Evolutionary conservation across 2,797 vertebrate species (phyloP).

Genomic region (Danio kyathit): DNA sequence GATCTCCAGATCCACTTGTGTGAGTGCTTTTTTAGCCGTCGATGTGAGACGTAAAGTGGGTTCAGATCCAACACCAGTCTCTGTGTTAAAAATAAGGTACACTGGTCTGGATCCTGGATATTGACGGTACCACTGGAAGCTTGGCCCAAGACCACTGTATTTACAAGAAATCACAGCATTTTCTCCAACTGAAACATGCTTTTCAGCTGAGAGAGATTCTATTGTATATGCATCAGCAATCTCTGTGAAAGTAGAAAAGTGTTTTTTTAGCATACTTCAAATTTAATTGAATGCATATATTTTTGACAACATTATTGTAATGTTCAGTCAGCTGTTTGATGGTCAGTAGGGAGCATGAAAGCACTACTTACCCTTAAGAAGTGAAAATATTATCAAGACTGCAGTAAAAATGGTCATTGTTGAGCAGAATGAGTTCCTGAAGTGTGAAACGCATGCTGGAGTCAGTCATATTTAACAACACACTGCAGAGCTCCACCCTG

Average conservation of each 20-base stretch:
- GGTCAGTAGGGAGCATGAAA: not conserved
- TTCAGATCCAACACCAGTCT: not conserved
- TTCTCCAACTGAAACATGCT: conserved; percentile 6
- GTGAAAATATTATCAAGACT: not conserved
- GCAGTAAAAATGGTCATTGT: conserved; percentile 4
- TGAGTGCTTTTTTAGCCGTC: not conserved
- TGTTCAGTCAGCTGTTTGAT: not conserved
- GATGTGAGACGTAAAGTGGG: conserved; percentile 30
- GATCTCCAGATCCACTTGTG: conserved; percentile 31
- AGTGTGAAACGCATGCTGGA: not conserved
- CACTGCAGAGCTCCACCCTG: not conserved
- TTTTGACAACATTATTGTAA: too few relatives aligned
- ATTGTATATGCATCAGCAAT: not conserved
- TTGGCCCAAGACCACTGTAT: conserved; percentile 10
- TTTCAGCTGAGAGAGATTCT: not conserved
- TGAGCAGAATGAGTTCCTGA: not conserved
- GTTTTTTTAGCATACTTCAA: not conserved
- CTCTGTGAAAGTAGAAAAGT: conserved; percentile 24
- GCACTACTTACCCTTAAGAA: not conserved
- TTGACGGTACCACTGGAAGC: conserved; percentile 46
- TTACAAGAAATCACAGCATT: conserved; percentile 34
- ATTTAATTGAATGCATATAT: not conserved
- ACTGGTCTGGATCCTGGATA: conserved; percentile 31
- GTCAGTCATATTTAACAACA: not conserved
- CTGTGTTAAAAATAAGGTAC: conserved; percentile 18